Evolutionary conservation across 2,888 invertebrate genomes (phyloP), one percentile per base, ranked within the genome.

Genomic region (Disparrhopalites patrizii): DNA sequence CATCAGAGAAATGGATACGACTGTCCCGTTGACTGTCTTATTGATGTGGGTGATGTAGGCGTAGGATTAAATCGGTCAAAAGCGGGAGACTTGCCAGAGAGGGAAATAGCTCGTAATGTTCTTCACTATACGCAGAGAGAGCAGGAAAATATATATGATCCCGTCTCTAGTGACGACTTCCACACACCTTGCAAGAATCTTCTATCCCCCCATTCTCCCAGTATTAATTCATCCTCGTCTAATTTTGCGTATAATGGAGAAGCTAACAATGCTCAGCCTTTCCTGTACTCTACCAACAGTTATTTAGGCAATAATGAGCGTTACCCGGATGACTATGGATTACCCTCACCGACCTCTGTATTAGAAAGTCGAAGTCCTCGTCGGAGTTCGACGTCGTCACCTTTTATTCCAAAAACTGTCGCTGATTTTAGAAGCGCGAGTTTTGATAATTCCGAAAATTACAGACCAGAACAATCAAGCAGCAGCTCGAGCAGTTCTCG

Each of bases 81-180:
- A 47, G 20, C 47, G n/a, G 47, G 43, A 8, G 57, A 65, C 8
- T 25, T 65, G 20, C 65, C 65, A n/a, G 65, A 65, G 27, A 43
- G 58, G 13, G 65, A 65, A 38, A 20, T 65, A 13, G 65, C 57
- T 27, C 43, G 57, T 18, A 65, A 65, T 47, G 51, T 65, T 28
- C 27, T 58, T n/a, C 25, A 38, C 13, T 36, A 65, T 36, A 65
- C 65, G 18, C 36, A 65, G n/a, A 20, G 36, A 25, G 25, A 58
- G 27, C 51, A 65, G 28, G 40, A 58, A 28, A 50, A 65, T 38
- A 43, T 63, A 33, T 65, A 65, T 23, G 65, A 65, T 25, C 65
- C 65, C 18, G 64, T 64, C 15, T 55, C 54, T 13, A 30, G 4
- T 27, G 64, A 47, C 13, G 52, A 58, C 40, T 51, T 50, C 13